Conservation (phyloP, 2,888 invertebrate genomes). For the Augiades crinisus region DNA sequence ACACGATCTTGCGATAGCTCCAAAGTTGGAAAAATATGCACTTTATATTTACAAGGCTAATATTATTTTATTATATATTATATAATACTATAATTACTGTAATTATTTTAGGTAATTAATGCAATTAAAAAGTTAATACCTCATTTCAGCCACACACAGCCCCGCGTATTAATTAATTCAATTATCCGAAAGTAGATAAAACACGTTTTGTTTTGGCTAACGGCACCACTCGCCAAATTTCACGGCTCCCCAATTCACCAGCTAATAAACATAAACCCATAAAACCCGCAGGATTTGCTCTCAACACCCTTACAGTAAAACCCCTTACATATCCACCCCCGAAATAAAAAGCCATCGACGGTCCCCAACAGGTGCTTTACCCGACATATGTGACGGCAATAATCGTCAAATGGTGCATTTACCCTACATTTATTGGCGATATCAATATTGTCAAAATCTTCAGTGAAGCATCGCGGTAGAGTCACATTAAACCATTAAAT, state of each 20-base stretch:
- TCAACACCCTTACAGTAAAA: constrained; percentile 7
- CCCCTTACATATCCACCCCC: constrained; percentile 23
- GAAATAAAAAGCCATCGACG: constrained; percentile 29
- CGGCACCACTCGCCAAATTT: neutral
- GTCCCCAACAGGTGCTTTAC: constrained; percentile 28
- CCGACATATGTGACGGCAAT: constrained; percentile 32
- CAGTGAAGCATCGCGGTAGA: no score
- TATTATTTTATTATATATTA: no score
- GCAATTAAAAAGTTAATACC: neutral
- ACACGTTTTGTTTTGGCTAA: neutral
- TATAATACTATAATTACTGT: no score
- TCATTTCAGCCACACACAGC: no score
- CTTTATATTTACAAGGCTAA: no score
- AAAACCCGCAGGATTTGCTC: neutral
- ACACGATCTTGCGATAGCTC: no score
- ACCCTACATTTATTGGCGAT: constrained; percentile 14
- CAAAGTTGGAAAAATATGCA: no score
- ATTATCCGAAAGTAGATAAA: neutral
- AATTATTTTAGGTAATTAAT: no score
- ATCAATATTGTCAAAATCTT: constrained; percentile 13
- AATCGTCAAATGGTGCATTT: constrained; percentile 30
- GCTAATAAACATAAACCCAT: constrained; percentile 4
- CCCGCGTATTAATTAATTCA: no score
- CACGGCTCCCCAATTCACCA: constrained; percentile 8
- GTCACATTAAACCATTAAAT: no score